Conservation (phyloP, 2,113 vertebrate genomes). For the Plecturocebus donacophilus region DNA sequence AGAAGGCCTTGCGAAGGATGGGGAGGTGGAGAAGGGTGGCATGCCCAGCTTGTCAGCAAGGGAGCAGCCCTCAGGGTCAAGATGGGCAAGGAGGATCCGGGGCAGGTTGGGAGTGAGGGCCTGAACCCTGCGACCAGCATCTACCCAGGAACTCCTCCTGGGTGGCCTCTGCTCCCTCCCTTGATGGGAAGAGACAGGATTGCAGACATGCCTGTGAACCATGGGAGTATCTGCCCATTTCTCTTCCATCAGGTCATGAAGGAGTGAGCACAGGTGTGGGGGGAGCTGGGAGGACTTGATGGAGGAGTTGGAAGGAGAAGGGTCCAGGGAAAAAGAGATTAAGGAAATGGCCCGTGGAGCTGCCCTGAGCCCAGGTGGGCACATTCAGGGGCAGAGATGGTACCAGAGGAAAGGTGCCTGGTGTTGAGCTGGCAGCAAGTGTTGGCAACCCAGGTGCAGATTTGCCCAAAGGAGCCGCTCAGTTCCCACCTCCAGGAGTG, state of each 20-base stretch:
- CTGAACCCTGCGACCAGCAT: not conserved
- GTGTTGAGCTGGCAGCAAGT: not conserved
- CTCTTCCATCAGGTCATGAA: not conserved
- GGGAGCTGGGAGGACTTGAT: not conserved
- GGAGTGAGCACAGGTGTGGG: not conserved
- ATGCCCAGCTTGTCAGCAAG: not conserved
- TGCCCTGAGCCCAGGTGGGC: not conserved
- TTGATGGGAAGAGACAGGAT: not conserved
- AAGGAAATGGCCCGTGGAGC: not conserved
- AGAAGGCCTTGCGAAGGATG: not conserved
- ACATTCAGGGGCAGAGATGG: too few relatives aligned
- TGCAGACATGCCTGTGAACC: not conserved
- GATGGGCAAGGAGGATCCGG: not conserved
- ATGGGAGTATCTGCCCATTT: not conserved
- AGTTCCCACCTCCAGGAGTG: not conserved
- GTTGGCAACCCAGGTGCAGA: too few relatives aligned
- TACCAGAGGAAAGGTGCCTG: not conserved
- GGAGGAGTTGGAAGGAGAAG: not conserved
- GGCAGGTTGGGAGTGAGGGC: not conserved
- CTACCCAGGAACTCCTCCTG: not conserved
- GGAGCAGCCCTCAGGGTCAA: not conserved
- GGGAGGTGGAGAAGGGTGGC: not conserved
- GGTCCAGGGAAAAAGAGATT: not conserved
- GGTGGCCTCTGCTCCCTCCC: not conserved
- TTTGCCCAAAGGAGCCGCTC: not conserved